Conservation (phyloP, 2,113 vertebrate species). For the Myanophis thanlyinensis region DNA sequence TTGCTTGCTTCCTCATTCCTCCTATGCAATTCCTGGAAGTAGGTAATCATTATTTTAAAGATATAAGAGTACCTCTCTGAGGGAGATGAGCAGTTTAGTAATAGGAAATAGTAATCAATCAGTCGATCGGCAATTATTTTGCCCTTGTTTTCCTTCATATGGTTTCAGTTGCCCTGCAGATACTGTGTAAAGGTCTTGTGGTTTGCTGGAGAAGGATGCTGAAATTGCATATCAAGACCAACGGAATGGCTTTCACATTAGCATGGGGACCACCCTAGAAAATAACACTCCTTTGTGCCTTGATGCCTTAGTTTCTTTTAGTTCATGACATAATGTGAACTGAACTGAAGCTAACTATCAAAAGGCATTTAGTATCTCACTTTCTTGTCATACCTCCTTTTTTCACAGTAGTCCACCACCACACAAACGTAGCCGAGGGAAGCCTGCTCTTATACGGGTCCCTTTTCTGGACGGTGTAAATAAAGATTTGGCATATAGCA, state of each 20-base stretch:
- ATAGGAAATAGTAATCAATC: background rate
- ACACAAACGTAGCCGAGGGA: constrained; percentile 90
- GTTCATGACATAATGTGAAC: background rate
- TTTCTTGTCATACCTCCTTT: background rate
- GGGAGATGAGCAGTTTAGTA: background rate
- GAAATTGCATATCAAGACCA: background rate
- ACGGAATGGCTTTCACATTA: background rate
- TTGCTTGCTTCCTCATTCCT: background rate
- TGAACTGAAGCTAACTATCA: background rate
- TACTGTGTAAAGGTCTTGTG: background rate
- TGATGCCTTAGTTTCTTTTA: background rate
- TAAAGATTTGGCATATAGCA: constrained; percentile 83
- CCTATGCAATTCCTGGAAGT: background rate
- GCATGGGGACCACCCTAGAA: background rate
- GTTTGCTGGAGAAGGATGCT: background rate
- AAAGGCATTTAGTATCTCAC: background rate
- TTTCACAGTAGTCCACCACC: constrained; percentile 73
- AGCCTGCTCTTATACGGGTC: constrained; percentile 91
- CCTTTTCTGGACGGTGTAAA: constrained; percentile 88
- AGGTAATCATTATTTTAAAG: background rate
- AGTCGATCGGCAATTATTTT: background rate
- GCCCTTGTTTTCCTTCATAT: background rate
- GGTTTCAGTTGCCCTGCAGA: background rate
- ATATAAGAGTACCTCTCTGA: background rate
- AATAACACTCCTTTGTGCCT: background rate